Evolutionary conservation across 2,113 vertebrate species (phyloP).

Genomic region (Platichthys stellatus): DNA sequence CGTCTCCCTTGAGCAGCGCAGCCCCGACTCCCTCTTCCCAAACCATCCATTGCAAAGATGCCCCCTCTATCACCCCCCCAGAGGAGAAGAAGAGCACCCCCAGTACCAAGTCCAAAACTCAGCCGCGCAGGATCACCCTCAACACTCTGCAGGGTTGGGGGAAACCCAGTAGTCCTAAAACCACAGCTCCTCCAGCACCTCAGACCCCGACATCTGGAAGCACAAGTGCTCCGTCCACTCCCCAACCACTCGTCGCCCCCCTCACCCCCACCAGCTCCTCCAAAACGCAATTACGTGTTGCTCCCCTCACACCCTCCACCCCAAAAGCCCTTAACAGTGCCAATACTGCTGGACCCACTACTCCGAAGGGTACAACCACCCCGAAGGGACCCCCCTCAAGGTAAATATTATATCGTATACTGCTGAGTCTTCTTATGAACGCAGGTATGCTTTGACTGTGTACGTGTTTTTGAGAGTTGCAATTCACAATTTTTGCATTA

Average conservation of each 20-base stretch:
- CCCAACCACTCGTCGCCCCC: conserved; percentile 32
- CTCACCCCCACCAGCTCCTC: conserved; percentile 42
- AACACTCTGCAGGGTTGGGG: conserved; percentile 93
- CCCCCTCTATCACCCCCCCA: conserved; percentile 35
- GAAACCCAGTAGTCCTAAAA: conserved; percentile 78
- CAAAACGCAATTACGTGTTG: conserved; percentile 1
- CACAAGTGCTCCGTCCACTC: conserved; percentile 59
- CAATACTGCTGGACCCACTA: conserved; percentile 35
- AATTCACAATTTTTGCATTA: neutral
- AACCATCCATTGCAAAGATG: conserved; percentile 70
- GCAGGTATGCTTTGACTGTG: neutral
- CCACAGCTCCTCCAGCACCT: conserved; percentile 19
- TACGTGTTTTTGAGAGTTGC: neutral
- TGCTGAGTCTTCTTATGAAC: neutral
- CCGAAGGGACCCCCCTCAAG: conserved; percentile 84
- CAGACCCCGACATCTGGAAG: conserved; percentile 43
- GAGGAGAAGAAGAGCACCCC: conserved; percentile 84
- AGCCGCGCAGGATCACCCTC: conserved; percentile 89
- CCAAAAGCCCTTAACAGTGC: conserved; percentile 50
- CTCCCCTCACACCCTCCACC: conserved; percentile 61
- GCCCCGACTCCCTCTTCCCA: conserved; percentile 40
- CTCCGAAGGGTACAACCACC: conserved; percentile 64
- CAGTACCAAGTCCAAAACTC: conserved; percentile 77
- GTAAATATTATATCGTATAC: conserved; percentile 74
- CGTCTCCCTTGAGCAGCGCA: conserved; percentile 55